Conservation (phyloP, 2,113 vertebrate genomes). For the Eolophus roseicapilla region DNA sequence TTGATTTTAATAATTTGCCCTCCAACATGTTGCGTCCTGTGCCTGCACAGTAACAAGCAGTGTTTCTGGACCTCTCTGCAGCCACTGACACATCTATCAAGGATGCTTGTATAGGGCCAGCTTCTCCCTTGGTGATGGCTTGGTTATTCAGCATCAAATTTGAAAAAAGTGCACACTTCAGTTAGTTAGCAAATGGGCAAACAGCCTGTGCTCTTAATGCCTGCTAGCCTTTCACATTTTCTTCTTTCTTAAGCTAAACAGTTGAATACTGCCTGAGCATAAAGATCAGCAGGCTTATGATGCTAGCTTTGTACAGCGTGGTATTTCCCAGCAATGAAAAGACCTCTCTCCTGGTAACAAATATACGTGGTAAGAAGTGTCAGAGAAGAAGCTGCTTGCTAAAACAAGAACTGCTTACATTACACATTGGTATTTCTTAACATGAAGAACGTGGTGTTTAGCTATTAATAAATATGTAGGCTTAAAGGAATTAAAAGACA, state of each 20-base stretch:
- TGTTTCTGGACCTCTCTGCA: not conserved
- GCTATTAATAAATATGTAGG: not conserved
- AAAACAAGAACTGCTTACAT: not conserved
- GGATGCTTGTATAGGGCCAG: not conserved
- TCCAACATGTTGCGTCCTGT: rapidly evolving
- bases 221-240: not conserved
- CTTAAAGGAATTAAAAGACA: not conserved
- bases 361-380: not conserved
- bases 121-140: not conserved
- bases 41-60: not conserved
- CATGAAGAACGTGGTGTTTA: not conserved
- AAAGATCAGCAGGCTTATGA: not conserved
- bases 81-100: not conserved
- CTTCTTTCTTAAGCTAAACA: not conserved
- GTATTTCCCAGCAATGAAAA: not conserved
- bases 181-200: not conserved
- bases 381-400: not conserved
- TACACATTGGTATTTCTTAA: not conserved
- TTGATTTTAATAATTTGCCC: not conserved
- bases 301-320: not conserved
- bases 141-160: not conserved
- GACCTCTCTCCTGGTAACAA: not conserved
- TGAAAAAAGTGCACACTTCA: not conserved
- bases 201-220: not conserved
- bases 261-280: not conserved